phyloP scores from a whole-genome alignment of 2,888 invertebrate species.

The Mythimna loreyi region DNA sequence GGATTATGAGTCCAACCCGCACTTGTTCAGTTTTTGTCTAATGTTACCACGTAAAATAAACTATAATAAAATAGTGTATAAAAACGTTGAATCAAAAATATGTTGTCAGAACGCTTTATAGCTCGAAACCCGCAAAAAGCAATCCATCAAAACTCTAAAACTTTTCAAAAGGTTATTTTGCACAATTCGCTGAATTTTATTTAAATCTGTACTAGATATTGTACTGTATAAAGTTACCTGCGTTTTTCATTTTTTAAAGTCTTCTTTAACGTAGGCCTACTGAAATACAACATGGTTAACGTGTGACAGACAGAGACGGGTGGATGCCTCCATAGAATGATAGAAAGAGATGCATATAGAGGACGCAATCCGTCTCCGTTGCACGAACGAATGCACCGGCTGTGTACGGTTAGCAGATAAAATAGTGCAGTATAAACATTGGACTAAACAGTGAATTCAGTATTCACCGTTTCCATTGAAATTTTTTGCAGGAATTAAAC shows the following conservation, averaged over 20 bases:
- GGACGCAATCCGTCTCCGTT: slow-evolving; percentile 75
- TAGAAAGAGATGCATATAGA: slow-evolving; percentile 70
- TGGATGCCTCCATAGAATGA: slow-evolving; percentile 55
- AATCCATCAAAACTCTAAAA: slow-evolving; percentile 29
- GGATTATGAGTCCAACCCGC: too few relatives aligned
- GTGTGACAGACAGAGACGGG: slow-evolving; percentile 66
- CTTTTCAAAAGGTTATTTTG: slow-evolving; percentile 10
- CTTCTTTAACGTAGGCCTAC: slow-evolving; percentile 54
- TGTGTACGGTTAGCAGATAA: slow-evolving; percentile 66
- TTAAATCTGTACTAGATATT: slow-evolving; percentile 12
- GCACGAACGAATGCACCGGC: slow-evolving; percentile 83
- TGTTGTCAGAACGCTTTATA: background rate
- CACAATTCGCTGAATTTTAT: slow-evolving; percentile 32
- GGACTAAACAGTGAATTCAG: slow-evolving; percentile 3
- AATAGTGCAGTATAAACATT: slow-evolving; percentile 31
- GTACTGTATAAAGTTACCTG: slow-evolving; percentile 26
- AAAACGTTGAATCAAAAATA: slow-evolving; percentile 4
- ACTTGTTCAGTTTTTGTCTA: background rate
- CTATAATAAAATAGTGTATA: background rate
- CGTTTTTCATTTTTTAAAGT: slow-evolving; percentile 49
- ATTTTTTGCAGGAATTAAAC: background rate
- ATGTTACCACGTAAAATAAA: background rate
- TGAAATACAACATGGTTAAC: slow-evolving; percentile 62
- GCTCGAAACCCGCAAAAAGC: slow-evolving; percentile 15
- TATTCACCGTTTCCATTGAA: slow-evolving; percentile 13